Conservation (phyloP, 2,888 invertebrate genomes). For the Tachina grossa region DNA sequence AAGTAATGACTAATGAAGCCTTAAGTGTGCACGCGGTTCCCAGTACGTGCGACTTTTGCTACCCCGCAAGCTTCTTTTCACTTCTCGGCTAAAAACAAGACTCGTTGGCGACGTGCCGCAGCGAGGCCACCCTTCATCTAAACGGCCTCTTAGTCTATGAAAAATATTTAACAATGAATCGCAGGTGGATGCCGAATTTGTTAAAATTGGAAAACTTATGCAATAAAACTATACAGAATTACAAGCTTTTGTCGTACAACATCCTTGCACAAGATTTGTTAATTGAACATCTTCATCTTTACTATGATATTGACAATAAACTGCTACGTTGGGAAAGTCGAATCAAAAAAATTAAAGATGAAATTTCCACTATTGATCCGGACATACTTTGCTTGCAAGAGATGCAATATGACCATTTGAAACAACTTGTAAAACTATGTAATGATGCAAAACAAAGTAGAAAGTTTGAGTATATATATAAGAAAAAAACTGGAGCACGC, state of each 20-base stretch:
- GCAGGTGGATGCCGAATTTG: conserved; percentile 51
- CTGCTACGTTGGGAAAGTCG: conserved; percentile 88
- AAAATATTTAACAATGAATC: conserved; percentile 48
- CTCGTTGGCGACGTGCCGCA: too few species aligned
- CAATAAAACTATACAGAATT: conserved; percentile 74
- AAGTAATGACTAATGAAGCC: too few species aligned
- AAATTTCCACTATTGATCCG: conserved; percentile 83
- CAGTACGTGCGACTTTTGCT: too few species aligned
- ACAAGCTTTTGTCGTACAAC: conserved; percentile 93
- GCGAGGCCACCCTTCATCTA: too few species aligned
- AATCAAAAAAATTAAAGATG: conserved; percentile 83
- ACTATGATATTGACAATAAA: conserved; percentile 84
- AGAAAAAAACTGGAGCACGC: conserved; percentile 91
- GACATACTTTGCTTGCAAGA: conserved; percentile 89
- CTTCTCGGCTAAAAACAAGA: too few species aligned
- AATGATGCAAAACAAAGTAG: conserved; percentile 74
- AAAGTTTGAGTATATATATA: conserved; percentile 90
- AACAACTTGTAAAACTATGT: conserved; percentile 74
- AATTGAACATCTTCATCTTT: conserved; percentile 89
- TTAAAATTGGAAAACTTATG: not conserved
- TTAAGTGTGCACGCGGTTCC: too few species aligned
- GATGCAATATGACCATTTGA: conserved; percentile 90
- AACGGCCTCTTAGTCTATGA: too few species aligned
- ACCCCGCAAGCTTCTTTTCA: too few species aligned
- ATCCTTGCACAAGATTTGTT: conserved; percentile 93